Evolutionary conservation across 2,113 vertebrate genomes (phyloP).

Genomic region (Myxocyprinus asiaticus): DNA sequence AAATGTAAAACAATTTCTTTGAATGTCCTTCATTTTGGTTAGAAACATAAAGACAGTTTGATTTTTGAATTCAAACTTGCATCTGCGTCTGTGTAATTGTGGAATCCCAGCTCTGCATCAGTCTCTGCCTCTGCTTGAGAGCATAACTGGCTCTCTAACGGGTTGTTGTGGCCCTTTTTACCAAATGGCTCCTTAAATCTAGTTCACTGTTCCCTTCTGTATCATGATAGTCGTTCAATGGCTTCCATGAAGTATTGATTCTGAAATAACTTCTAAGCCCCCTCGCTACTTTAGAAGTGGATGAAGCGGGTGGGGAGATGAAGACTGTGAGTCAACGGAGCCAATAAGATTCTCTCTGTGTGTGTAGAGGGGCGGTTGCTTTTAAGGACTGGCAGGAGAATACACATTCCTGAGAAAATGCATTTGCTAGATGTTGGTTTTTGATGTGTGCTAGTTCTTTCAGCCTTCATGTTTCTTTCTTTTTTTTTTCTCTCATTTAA

Average conservation of each 20-base stretch:
- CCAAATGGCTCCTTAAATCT: slow-evolving; percentile 57
- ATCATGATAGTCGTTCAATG: slow-evolving; percentile 57
- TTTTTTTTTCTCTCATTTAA: not conserved
- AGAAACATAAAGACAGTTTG: too few species aligned
- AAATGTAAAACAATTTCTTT: not conserved
- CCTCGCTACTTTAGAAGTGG: slow-evolving; percentile 58
- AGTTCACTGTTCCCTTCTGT: slow-evolving; percentile 58
- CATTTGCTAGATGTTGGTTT: slow-evolving; percentile 36
- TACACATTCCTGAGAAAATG: slow-evolving; percentile 41
- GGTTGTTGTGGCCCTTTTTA: slow-evolving; percentile 27
- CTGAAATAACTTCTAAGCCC: slow-evolving; percentile 74
- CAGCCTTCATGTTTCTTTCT: not conserved
- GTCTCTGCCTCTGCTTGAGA: slow-evolving; percentile 9
- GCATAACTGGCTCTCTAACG: slow-evolving; percentile 28
- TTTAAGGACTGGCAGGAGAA: slow-evolving; percentile 48
- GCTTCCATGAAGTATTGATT: slow-evolving; percentile 73
- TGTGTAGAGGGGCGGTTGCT: slow-evolving; percentile 9
- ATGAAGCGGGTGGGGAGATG: slow-evolving; percentile 35
- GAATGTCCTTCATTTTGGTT: not conserved
- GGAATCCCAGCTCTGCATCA: not conserved
- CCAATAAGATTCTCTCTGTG: slow-evolving; percentile 5
- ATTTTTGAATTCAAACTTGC: too few species aligned
- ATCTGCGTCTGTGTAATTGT: too few species aligned
- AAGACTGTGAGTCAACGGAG: slow-evolving; percentile 37
- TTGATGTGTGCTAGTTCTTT: slow-evolving; percentile 22